Conservation (phyloP, 2,888 invertebrate genomes). For the Himalopsyche tibetana region DNA sequence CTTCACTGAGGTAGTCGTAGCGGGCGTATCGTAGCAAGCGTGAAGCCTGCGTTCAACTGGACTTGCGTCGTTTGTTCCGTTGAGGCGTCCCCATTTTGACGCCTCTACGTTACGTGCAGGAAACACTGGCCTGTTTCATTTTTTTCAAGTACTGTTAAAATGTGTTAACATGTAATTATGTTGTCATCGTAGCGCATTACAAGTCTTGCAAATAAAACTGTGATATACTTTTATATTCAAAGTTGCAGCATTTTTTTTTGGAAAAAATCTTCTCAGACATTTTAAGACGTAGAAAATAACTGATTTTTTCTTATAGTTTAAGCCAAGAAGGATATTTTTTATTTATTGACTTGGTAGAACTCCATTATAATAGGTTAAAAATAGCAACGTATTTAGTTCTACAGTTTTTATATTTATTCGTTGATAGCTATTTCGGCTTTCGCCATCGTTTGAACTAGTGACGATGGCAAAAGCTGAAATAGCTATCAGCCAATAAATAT, state of each 20-base stretch:
- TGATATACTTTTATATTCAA: background rate
- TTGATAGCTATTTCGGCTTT: too few species aligned
- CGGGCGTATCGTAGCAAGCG: background rate
- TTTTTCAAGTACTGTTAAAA: constrained; percentile 7
- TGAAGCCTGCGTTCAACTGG: constrained; percentile 16
- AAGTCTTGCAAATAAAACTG: background rate
- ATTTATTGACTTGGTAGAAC: too few species aligned
- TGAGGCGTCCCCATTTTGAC: background rate
- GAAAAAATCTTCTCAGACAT: background rate
- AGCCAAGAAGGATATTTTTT: too few species aligned
- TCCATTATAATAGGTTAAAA: too few species aligned
- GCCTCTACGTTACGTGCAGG: constrained; percentile 18
- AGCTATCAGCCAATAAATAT: too few species aligned
- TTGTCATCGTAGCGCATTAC: background rate
- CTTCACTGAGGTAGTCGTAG: background rate
- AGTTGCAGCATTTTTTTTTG: background rate
- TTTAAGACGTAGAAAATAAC: background rate
- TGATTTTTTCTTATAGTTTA: background rate
- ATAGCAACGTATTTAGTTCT: too few species aligned
- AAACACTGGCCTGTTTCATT: background rate
- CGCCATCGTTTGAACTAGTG: too few species aligned
- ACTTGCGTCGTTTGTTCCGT: constrained; percentile 1
- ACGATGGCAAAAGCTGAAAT: too few species aligned
- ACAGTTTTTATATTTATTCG: too few species aligned
- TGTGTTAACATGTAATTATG: background rate